Evolutionary conservation across 2,113 vertebrate species (phyloP).

Genomic region (Poecile atricapillus): DNA sequence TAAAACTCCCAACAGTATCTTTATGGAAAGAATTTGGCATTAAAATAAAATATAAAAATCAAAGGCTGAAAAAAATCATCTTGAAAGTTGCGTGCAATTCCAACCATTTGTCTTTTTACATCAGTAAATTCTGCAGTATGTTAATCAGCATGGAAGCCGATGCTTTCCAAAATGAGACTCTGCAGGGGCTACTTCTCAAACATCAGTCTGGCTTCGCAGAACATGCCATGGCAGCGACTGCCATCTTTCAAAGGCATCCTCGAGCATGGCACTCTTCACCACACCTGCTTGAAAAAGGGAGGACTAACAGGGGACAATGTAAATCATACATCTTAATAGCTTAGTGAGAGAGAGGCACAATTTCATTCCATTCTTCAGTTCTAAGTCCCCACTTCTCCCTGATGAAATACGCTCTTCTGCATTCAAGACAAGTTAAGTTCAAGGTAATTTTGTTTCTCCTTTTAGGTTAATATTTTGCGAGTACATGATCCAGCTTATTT

Average conservation of each 20-base stretch:
- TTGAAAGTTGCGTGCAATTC: not conserved
- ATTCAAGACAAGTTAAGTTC: not conserved
- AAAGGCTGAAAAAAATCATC: not conserved
- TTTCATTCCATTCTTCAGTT: not conserved
- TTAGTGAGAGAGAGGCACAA: not conserved
- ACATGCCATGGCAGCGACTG: fast-evolving
- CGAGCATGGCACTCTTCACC: not conserved
- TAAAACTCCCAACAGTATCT: not conserved
- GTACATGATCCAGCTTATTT: not conserved
- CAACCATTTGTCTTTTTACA: not conserved
- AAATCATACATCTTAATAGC: not conserved
- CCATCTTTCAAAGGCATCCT: fast-evolving
- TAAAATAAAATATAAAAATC: not conserved
- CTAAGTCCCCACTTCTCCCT: too few relatives aligned
- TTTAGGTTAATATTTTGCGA: not conserved
- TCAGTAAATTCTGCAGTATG: not conserved
- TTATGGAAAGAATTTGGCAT: not conserved
- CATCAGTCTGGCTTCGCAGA: not conserved
- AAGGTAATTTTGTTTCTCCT: not conserved
- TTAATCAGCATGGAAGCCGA: fast-evolving
- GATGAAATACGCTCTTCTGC: not conserved
- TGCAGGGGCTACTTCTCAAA: not conserved
- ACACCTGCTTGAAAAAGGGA: not conserved
- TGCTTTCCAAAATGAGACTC: not conserved
- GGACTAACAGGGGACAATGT: fast-evolving